A percentile compares a stretch with the other conserved stretches of the same genome.
Conservation (phyloP, 2,113 vertebrate species). For the Geococcyx californianus region DNA sequence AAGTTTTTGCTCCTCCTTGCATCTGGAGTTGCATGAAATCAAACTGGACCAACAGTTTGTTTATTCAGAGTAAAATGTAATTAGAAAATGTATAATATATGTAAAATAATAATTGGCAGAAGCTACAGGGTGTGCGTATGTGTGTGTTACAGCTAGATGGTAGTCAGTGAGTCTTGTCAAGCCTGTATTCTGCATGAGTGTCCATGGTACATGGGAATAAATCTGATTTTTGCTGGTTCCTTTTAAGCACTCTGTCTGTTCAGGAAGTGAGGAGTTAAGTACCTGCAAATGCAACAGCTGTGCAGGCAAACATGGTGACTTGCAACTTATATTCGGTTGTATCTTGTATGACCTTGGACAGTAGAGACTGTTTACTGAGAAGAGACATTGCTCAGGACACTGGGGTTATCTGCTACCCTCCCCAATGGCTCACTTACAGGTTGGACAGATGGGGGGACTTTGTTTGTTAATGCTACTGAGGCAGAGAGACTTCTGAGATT, state of each 20-base stretch:
- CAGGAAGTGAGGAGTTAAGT: slow-evolving; percentile 24
- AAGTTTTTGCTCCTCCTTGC: neutral
- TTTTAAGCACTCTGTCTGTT: neutral
- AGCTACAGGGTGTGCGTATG: accelerated
- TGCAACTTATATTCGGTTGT: neutral
- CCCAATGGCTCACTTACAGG: neutral
- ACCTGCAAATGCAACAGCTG: neutral
- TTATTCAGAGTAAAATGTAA: neutral
- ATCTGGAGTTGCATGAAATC: neutral
- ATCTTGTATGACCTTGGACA: neutral
- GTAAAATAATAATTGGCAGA: neutral
- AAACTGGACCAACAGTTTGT: neutral
- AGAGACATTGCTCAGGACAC: neutral
- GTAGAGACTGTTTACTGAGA: neutral
- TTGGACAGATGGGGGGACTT: neutral
- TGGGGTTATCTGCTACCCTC: neutral
- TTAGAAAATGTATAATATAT: neutral
- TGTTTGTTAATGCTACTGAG: neutral
- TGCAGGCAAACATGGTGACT: neutral
- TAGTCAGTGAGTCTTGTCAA: neutral
- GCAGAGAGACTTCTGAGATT: neutral
- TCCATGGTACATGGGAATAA: neutral
- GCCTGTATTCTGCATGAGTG: neutral
- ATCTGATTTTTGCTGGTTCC: neutral
- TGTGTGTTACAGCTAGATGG: neutral